Evolutionary conservation across 2,888 invertebrate genomes (phyloP).

Genomic region (Lomographa bimaculata): DNA sequence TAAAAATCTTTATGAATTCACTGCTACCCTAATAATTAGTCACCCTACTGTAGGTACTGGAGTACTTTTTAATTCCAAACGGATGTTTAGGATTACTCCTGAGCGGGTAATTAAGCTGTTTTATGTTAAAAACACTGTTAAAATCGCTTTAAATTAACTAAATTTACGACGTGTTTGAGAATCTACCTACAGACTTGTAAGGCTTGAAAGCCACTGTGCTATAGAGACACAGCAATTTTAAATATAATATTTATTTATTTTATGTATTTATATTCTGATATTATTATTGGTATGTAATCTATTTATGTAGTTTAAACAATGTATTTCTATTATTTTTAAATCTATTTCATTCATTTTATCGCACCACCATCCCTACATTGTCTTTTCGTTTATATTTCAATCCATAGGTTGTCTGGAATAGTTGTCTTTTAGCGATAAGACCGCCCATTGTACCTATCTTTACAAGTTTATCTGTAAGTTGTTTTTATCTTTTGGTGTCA

Average conservation of each 20-base stretch:
- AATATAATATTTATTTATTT: too few species aligned
- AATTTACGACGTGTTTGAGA: conserved; percentile 43
- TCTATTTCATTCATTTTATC: too few species aligned
- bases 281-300: too few species aligned
- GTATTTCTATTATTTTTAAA: too few species aligned
- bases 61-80: conserved; percentile 42
- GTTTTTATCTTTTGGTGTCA: too few species aligned
- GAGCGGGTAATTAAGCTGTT: conserved; percentile 54
- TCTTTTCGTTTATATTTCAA: too few species aligned
- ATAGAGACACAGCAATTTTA: background rate
- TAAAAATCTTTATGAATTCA: background rate
- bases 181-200: conserved; percentile 17
- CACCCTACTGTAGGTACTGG: conserved; percentile 16
- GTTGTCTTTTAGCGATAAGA: background rate
- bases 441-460: too few species aligned
- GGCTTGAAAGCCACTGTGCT: background rate
- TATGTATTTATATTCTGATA: too few species aligned
- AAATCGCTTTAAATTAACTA: conserved; percentile 47
- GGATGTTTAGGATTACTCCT: conserved; percentile 52
- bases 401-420: background rate
- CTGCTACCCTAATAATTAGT: conserved; percentile 4
- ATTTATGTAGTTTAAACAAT: too few species aligned
- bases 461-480: too few species aligned
- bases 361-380: too few species aligned
- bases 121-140: conserved; percentile 48